Conservation (phyloP, 2,113 vertebrate genomes). For the Dipodomys stephensi region DNA sequence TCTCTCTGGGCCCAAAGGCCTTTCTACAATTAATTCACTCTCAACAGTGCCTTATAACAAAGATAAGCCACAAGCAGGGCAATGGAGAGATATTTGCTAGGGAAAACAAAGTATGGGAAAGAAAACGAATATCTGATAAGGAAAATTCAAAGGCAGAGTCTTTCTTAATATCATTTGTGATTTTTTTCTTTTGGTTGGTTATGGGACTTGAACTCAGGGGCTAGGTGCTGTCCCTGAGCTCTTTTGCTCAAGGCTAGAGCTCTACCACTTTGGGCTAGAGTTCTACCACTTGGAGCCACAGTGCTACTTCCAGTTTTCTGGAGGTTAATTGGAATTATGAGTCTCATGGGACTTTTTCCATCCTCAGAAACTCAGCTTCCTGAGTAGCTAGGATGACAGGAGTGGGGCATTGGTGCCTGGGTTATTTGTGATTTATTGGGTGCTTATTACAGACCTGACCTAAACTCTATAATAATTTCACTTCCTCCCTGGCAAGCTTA, state of each 20-base stretch:
- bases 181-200: too few relatives aligned
- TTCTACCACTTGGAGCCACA: too few relatives aligned
- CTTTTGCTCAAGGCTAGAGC: too few relatives aligned
- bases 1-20: not conserved
- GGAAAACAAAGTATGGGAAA: not conserved
- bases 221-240: too few relatives aligned
- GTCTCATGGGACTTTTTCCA: too few relatives aligned
- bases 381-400: too few relatives aligned
- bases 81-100: not conserved
- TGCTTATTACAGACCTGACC: not conserved
- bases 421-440: not conserved
- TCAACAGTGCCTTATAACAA: not conserved
- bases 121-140: not conserved
- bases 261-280: too few relatives aligned
- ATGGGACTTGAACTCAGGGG: too few relatives aligned
- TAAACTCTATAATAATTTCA: conserved; percentile 22
- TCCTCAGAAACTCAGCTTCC: too few relatives aligned
- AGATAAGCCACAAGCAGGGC: not conserved
- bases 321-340: too few relatives aligned
- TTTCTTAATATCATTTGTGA: not conserved
- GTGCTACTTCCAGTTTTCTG: too few relatives aligned
- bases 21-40: not conserved
- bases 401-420: too few relatives aligned
- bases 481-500: not conserved
- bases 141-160: not conserved